Base-by-base conservation (phyloP, 2,113 vertebrate genomes). In the Syngnathus scovelli region DNA sequence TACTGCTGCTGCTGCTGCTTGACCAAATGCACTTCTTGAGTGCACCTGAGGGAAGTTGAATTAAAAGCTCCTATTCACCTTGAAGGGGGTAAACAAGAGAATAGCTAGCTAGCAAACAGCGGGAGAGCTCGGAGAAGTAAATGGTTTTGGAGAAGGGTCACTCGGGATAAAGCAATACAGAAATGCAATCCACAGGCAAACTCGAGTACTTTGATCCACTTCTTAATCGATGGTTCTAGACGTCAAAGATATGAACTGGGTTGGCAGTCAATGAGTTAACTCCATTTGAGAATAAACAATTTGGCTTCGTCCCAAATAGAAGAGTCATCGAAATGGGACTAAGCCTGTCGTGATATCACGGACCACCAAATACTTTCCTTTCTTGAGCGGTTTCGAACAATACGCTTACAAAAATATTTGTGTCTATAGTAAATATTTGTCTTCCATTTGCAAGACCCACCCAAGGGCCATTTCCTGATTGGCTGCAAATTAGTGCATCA, bases 391-490 rank as follows among this genome's bases (percentile, higher is more conserved):
- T 74, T 69, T 44, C 62, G 51, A 61, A 76, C 61, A 76, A 81
- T 63, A 51, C 69, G 73, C 80, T 78, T 58, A 52, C 64, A 68
- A 71, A 77, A 79, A 75, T 84, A 83, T 86, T 87, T 88, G 75
- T 63, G 68, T 85, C 74, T 71, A 84, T 72, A 77, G 81, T 86
- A 90, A 89, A 90, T 90, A 90, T 89, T 89, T 90, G 87, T 74
- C 79, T 83, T 76, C 81, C 79, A 81, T 80, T 85, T 82, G 61
- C 73, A 84, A 77, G 85, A 89, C 86, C 86, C 87, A 83, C 86
- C 89, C 89, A 87, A 80, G 81, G 84, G 83, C 79, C 77, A 82
- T 88, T 89, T 90, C 89, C 89, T 88, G 86, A 86, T 82, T 75
- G 78, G 79, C 77, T 81, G 72, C 75, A 66, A 86, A 87, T 85